Base-by-base conservation (phyloP, 2,888 invertebrate genomes). In the Apodemia mormo region DNA sequence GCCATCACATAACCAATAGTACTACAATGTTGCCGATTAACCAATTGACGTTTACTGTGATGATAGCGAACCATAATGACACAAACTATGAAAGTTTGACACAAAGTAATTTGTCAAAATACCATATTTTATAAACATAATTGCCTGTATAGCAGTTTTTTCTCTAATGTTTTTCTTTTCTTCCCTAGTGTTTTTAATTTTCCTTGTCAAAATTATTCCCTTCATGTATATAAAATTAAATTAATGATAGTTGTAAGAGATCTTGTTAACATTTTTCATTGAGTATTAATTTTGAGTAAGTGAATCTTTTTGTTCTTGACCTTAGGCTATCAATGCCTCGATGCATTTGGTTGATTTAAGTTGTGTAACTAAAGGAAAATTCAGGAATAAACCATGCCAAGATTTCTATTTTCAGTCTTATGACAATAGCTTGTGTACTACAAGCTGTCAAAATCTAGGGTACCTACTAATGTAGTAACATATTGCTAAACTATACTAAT, bases 311-410 rank as follows among this genome's bases (percentile, higher is more conserved):
- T 85, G 85, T 85, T 89, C 87, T 87, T 90, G 91, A 92, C 91
- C 92, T 89, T 90, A 91, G 79, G 85, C 83, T 84, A 85, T 84
- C 84, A 80, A 83, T 82, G 81, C 80, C 78, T 80, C 79, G 81
- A 82, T 87, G 86, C 79, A 79, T 76, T 72, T 75, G 49, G 65
- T 29, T 65, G 73, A 85, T 86, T 82, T 84, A 84, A 82, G 89
- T 93, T 93, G 93, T 92, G 90, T 91, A 92, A 93, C 87, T 85
- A 89, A 87, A 90, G 90, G 89, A 92, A 88, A 86, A 83, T 80
- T 83, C 77, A 77, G 76, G 78, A 76, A 81, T 79, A 77, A 83
- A 75, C 79, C 82, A 84, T 92, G 92, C 92, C 92, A 92, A 92
- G 82, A 86, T 83, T 83, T 76, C 65, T 66, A 65, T 70, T 71